These are phyloP conservation scores for Tiaroga cobitis DNA, from an alignment of 2,797 vertebrate species.

Conservation along the genomic window DNA sequence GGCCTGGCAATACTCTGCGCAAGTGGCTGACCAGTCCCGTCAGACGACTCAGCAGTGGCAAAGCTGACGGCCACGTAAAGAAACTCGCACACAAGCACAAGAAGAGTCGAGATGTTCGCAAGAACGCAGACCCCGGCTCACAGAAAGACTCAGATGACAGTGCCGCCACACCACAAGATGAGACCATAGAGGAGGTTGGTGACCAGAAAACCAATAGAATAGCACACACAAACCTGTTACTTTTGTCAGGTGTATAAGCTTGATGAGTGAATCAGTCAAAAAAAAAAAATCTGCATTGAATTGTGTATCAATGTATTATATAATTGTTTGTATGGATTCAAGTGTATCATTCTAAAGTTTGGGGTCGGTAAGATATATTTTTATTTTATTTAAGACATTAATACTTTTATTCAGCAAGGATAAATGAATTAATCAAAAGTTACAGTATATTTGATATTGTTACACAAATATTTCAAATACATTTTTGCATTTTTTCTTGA, in stretches of 20 bases:
- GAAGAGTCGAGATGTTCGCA: slow-evolving; percentile 91
- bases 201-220: background rate
- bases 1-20: slow-evolving; percentile 92
- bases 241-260: background rate
- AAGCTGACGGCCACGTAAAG: slow-evolving; percentile 93
- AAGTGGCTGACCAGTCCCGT: slow-evolving; percentile 98
- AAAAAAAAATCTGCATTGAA: background rate
- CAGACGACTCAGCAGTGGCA: slow-evolving; percentile 93
- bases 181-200: slow-evolving; percentile 91
- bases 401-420: background rate
- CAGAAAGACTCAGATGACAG: slow-evolving; percentile 95
- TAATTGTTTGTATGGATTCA: background rate
- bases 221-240: background rate
- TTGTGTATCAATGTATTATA: background rate
- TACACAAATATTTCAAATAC: background rate
- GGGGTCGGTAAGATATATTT: background rate
- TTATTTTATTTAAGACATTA: background rate
- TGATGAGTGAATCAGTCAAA: background rate
- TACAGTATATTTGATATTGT: background rate
- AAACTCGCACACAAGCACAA: slow-evolving; percentile 98
- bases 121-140: slow-evolving; percentile 86
- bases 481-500: background rate
- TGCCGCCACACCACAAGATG: slow-evolving; percentile 92
- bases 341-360: background rate
- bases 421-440: background rate